Base-by-base conservation (phyloP, 2,797 vertebrate genomes). In the Girardinus metallicus region DNA sequence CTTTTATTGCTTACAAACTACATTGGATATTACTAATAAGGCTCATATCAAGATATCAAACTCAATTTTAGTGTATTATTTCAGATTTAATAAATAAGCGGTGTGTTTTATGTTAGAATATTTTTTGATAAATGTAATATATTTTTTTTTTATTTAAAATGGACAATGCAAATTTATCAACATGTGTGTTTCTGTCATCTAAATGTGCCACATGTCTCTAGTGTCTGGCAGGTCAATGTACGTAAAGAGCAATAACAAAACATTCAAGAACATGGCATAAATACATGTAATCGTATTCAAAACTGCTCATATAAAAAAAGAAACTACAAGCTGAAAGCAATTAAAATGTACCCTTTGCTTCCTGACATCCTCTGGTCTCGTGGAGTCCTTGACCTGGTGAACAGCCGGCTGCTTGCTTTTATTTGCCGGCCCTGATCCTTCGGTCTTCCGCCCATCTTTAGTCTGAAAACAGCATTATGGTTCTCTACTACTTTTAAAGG, bases 281-380 rank as follows among this genome's bases (percentile, higher is more conserved):
- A 66, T 66, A 36, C 21, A 10, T 41, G 4, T 41, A 68, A 23
- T 41, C 36, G 4, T 39, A 41, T 10, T 68, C 18, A 68, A 68
- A 11, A 10, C 23, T 26, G 21, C 49, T 53, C 21, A 26, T 53
- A 53, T 26, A 10, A 10, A 26, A 46, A 51, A 47, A 23, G 49
- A 13, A 18, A 3, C 8, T 53, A 6, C 1, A 74, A 21, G 6
- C n/a, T 53, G 2, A 6, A 64, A 64, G 26, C 29, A 1, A 13
- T 68, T 60, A 79, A 70, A 43, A 46, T 3, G 94, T 88, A 97
- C 97, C 95, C 97, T 95, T 89, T 96, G 96, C 80, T 92, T 95
- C 83, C 97, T 94, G 73, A 95, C 89, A 77, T 96, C 96, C 74
- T 97, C 96, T 72, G 93, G 94, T 46, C 94, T 96, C 68, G 84